Base-by-base conservation (phyloP, 2,113 vertebrate genomes). In the Pimephales promelas region DNA sequence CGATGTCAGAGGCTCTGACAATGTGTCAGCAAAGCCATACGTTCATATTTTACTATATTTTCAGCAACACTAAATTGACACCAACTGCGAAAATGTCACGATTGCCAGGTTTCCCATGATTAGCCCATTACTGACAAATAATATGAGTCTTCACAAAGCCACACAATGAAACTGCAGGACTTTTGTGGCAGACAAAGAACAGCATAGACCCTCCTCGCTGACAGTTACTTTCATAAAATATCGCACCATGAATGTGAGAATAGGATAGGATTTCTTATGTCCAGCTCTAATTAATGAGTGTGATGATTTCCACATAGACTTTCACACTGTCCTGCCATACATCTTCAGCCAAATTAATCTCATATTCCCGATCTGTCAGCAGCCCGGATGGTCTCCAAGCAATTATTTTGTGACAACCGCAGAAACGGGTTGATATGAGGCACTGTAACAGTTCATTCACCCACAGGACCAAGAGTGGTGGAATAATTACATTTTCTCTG, bases 371-470 rank as follows among this genome's bases (percentile, higher is more conserved):
- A 87, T 83, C 64, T 87, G 83, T 83, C 82, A 81, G 83, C 66
- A 82, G 80, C 57, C 61, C 75, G 82, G 86, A 85, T 84, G 61
- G 70, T 85, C 75, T 83, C 86, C 83, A 87, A 87, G 86, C 86
- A 87, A 87, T 87, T 87, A 87, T 87, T 87, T 87, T 85, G 86
- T 87, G 86, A 87, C 86, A 87, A 82, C 73, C 77, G 75, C 80
- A 72, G 83, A 81, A 81, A 81, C 34, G 79, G 74, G 79, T 87
- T 82, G 74, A 87, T 70, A 79, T 82, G 86, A 85, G 72, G 83
- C 47, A 74, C 79, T 79, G 83, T 85, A 83, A 82, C 79, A 75
- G 79, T 85, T 81, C 83, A 28, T 62, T 66, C 80, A 72, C 83
- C 79, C 83, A 82, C 59, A 57, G 74, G 71, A 59, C 81, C 8